A percentile compares a stretch with the other conserved stretches of the same genome.
phyloP scores from a whole-genome alignment of 2,888 invertebrate species.

The Hyposoter dolosus region DNA sequence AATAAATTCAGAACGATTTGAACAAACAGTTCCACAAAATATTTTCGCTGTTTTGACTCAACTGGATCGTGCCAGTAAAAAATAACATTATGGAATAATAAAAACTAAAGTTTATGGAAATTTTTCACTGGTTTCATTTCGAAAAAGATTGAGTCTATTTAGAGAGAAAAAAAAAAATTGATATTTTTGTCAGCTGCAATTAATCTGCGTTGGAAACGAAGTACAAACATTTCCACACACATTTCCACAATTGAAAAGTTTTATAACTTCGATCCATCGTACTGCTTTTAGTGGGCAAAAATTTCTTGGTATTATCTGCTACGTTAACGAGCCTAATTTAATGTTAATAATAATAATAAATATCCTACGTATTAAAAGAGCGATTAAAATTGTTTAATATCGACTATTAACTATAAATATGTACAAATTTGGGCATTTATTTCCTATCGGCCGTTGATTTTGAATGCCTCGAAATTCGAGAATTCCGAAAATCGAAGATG shows the following conservation, averaged over 20 bases:
- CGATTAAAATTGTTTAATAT: conserved; percentile 33
- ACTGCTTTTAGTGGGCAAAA: background rate
- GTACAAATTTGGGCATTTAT: conserved; percentile 55
- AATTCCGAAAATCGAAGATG: background rate
- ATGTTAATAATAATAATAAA: conserved; percentile 61
- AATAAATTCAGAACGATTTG: background rate
- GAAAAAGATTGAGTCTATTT: background rate
- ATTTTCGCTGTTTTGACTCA: background rate
- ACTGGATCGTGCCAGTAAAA: background rate
- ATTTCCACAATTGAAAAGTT: background rate
- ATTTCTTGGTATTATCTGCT: conserved; percentile 2
- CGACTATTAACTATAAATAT: conserved; percentile 42
- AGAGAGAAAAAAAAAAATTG: background rate
- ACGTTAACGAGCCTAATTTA: conserved; percentile 29
- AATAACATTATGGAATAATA: background rate
- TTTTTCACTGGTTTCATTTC: background rate
- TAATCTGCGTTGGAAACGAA: background rate
- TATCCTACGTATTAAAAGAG: conserved; percentile 65
- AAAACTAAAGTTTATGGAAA: background rate
- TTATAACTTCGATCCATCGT: background rate
- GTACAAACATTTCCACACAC: background rate
- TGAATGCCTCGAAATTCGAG: conserved; percentile 29
- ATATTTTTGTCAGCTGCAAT: background rate
- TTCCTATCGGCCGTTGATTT: conserved; percentile 45
- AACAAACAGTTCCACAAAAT: background rate